These are phyloP conservation scores for Arctopsyche grandis DNA, from an alignment of 1,140 invertebrate species.

Conservation along the genomic window DNA sequence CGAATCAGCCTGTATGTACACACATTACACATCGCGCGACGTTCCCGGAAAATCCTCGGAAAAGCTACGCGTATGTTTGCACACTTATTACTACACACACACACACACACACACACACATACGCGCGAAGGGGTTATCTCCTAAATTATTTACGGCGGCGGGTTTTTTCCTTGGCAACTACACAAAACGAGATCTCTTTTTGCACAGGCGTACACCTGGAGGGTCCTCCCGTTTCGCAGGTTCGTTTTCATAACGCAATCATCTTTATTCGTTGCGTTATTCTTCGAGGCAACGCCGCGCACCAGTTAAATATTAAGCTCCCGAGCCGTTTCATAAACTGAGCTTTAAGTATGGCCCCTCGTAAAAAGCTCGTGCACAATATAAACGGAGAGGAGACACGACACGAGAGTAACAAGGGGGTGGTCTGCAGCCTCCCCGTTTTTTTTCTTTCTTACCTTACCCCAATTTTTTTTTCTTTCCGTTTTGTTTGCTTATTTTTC, in stretches of 20 bases:
- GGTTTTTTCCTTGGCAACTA: too few species aligned
- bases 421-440: too few species aligned
- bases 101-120: neutral
- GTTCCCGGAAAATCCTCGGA: too few species aligned
- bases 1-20: too few species aligned
- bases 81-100: neutral
- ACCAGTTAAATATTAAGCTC: conserved; percentile 30
- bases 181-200: too few species aligned
- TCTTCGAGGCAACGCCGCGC: neutral
- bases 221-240: conserved; percentile 9
- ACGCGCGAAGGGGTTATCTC: neutral
- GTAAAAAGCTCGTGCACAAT: conserved; percentile 25
- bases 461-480: neutral
- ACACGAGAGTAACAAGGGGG: neutral
- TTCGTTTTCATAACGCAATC: conserved; percentile 30
- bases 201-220: too few species aligned
- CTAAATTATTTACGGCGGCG: neutral
- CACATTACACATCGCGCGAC: too few species aligned
- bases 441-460: neutral
- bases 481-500: neutral
- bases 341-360: conserved; percentile 35
- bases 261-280: conserved; percentile 18
- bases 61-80: too few species aligned
- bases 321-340: conserved; percentile 31
- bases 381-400: conserved; percentile 24